A percentile compares a stretch with the other conserved stretches of the same genome.
These are phyloP conservation scores for Drosophila neotestacea DNA, from an alignment of 2,888 invertebrate genomes.

Conservation along the genomic window DNA sequence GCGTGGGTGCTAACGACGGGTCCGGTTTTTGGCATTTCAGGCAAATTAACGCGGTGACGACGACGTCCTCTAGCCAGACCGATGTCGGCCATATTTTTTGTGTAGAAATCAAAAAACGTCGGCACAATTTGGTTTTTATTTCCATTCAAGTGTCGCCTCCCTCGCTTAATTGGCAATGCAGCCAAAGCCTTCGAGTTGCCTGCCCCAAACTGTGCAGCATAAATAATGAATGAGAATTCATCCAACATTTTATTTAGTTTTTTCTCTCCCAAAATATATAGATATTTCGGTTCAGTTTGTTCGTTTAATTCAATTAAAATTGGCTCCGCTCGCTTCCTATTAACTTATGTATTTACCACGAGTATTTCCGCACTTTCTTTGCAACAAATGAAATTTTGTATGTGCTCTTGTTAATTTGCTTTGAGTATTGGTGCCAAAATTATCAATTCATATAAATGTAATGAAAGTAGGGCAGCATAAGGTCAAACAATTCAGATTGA, in stretches of 20 bases:
- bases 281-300: slow-evolving; percentile 9
- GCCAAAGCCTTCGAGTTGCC: not conserved
- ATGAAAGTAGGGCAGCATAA: not conserved
- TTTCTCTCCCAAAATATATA: not conserved
- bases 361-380: not conserved
- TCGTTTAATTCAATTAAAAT: slow-evolving; percentile 13
- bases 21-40: slow-evolving; percentile 57
- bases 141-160: slow-evolving; percentile 23
- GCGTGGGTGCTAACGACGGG: slow-evolving; percentile 66
- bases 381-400: not conserved
- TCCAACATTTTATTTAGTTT: slow-evolving; percentile 3
- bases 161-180: slow-evolving; percentile 40
- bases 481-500: slow-evolving; percentile 7
- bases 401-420: not conserved
- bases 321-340: slow-evolving; percentile 1
- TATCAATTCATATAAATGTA: slow-evolving; percentile 6
- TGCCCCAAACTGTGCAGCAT: slow-evolving; percentile 18
- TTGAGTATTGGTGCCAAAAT: not conserved
- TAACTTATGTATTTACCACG: slow-evolving; percentile 9
- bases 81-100: slow-evolving; percentile 10
- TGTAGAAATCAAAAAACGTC: slow-evolving; percentile 5
- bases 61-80: slow-evolving; percentile 3
- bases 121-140: slow-evolving; percentile 40
- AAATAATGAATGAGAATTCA: slow-evolving; percentile 28
- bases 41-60: slow-evolving; percentile 56